Conservation (phyloP, 2,797 vertebrate species). For the Propithecus deckenii region DNA sequence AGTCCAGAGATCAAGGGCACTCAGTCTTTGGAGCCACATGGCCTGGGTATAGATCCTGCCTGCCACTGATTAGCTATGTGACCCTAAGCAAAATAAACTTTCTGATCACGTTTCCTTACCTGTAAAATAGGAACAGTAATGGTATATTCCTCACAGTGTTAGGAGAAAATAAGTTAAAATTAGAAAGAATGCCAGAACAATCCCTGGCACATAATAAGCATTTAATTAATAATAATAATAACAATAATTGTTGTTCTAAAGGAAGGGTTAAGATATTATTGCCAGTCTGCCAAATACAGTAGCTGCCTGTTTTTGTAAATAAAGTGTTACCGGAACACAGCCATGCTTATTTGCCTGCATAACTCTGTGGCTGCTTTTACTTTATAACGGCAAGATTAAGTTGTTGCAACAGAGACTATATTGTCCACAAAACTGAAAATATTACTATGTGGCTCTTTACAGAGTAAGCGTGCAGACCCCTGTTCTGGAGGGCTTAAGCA, state of each 20-base stretch:
- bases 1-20: not conserved
- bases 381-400: not conserved
- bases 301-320: not conserved
- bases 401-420: not conserved
- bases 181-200: not conserved
- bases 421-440: not conserved
- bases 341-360: not conserved
- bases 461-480: not conserved
- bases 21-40: not conserved
- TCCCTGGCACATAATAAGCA: not conserved
- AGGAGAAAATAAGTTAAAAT: slow-evolving; percentile 22
- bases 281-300: not conserved
- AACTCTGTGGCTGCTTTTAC: not conserved
- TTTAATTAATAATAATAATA: not conserved
- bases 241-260: not conserved
- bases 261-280: not conserved
- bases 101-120: not conserved
- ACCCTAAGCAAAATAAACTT: not conserved
- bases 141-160: not conserved
- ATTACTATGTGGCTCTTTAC: not conserved
- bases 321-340: not conserved
- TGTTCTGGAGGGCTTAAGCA: not conserved
- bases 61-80: not conserved
- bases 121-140: not conserved
- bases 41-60: not conserved